phyloP scores from a whole-genome alignment of 2,797 vertebrate genomes.

The Tympanoctomys barrerae region DNA sequence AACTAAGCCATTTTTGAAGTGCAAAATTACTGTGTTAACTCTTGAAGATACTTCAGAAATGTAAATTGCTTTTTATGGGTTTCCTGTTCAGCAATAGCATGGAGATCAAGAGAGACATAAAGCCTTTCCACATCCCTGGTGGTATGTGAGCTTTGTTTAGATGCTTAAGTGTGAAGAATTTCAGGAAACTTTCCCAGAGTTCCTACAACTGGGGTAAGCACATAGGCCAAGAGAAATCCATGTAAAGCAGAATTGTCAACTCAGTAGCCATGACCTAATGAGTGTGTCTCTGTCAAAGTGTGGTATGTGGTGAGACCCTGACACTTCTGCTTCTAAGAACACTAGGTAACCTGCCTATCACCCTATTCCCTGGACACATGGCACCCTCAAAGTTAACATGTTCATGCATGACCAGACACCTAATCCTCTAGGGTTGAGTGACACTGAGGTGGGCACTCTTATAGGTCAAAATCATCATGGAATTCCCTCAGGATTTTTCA shows the following conservation, averaged over 20 bases:
- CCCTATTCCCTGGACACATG: background rate
- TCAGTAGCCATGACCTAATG: rapidly evolving
- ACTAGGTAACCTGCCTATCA: too few relatives aligned
- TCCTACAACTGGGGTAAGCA: too few relatives aligned
- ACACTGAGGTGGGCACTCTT: background rate
- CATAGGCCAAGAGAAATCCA: background rate
- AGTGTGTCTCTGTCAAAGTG: background rate
- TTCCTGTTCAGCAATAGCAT: background rate
- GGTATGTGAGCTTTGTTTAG: background rate
- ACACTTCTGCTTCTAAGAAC: background rate
- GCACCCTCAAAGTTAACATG: background rate
- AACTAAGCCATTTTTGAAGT: constrained; percentile 56
- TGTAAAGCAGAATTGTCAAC: background rate
- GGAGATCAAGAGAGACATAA: background rate
- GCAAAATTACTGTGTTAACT: constrained; percentile 40
- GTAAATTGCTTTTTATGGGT: background rate
- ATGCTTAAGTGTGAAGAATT: background rate
- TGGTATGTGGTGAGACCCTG: rapidly evolving
- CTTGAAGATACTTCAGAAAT: constrained; percentile 28
- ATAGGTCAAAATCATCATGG: background rate
- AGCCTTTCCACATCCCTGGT: background rate
- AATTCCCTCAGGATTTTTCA: background rate
- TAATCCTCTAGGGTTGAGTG: background rate
- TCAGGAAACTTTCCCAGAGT: background rate
- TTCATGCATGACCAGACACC: background rate